Conservation (phyloP, 1,140 invertebrate genomes). For the Cecropterus lyciades region DNA sequence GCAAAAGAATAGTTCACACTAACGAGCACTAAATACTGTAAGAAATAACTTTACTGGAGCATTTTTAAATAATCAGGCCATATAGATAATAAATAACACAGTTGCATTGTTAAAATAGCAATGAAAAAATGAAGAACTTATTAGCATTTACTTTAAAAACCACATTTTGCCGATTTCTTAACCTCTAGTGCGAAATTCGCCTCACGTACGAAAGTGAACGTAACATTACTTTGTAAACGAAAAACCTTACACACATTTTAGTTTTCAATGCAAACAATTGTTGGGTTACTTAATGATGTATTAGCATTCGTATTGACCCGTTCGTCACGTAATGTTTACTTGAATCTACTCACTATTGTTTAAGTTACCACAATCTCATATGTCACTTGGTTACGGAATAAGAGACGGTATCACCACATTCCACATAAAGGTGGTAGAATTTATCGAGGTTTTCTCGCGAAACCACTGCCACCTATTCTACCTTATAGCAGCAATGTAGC, state of each 20-base stretch:
- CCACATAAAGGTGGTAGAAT: background rate
- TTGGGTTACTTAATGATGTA: constrained; percentile 33
- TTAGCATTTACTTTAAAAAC: constrained; percentile 5
- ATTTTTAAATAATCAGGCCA: constrained; percentile 9
- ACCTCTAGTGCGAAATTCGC: constrained; percentile 41
- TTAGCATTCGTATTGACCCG: constrained; percentile 22
- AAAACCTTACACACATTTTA: constrained; percentile 33
- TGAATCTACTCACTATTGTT: constrained; percentile 20
- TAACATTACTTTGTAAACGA: constrained; percentile 41
- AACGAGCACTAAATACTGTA: background rate
- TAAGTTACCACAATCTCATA: constrained; percentile 14
- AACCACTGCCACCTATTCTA: too few relatives aligned
- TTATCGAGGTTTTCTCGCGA: too few relatives aligned
- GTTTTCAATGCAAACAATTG: constrained; percentile 26
- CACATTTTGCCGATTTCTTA: constrained; percentile 18
- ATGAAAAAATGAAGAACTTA: background rate
- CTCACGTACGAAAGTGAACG: constrained; percentile 42
- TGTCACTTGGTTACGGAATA: constrained; percentile 4
- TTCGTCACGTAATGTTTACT: constrained; percentile 15
- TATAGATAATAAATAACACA: background rate
- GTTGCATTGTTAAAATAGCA: background rate
- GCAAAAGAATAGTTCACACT: background rate
- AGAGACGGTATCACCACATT: background rate
- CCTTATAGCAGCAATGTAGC: too few relatives aligned
- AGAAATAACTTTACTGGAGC: background rate